Evolutionary conservation across 2,888 invertebrate genomes (phyloP).

Genomic region (Agapostemon virescens): DNA sequence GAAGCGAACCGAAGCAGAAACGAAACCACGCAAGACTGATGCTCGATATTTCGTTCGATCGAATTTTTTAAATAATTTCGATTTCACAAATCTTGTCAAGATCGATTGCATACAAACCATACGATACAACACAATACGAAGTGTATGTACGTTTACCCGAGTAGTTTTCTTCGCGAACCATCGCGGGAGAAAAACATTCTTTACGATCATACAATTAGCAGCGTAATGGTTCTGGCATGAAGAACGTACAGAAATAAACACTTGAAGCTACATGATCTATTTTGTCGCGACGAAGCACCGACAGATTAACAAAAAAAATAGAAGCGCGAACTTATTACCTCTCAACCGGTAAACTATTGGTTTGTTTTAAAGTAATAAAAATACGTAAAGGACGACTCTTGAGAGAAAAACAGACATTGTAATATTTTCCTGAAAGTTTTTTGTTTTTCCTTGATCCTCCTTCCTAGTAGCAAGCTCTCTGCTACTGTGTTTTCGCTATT

Average conservation of each 20-base stretch:
- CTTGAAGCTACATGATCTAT: neutral
- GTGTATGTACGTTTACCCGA: neutral
- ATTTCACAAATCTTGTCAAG: neutral
- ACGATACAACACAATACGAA: no score
- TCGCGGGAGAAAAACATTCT: neutral
- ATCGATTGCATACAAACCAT: neutral
- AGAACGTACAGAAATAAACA: neutral
- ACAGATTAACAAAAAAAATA: neutral
- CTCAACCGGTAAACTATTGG: neutral
- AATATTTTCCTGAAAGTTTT: neutral
- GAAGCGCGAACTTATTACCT: no score
- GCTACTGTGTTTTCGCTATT: neutral
- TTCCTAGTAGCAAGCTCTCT: no score
- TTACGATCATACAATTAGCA: neutral
- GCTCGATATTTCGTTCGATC: neutral
- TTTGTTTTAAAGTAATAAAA: neutral
- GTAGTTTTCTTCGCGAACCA: neutral
- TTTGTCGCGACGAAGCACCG: neutral
- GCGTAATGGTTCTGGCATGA: neutral
- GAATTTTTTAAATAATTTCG: neutral
- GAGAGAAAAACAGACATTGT: neutral
- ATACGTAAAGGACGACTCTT: neutral
- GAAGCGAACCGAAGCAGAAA: neutral
- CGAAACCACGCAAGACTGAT: conserved; percentile 2
- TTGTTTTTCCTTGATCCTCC: neutral